phyloP scores from a whole-genome alignment of 2,888 invertebrate genomes.

The Microplitis deprimator region DNA sequence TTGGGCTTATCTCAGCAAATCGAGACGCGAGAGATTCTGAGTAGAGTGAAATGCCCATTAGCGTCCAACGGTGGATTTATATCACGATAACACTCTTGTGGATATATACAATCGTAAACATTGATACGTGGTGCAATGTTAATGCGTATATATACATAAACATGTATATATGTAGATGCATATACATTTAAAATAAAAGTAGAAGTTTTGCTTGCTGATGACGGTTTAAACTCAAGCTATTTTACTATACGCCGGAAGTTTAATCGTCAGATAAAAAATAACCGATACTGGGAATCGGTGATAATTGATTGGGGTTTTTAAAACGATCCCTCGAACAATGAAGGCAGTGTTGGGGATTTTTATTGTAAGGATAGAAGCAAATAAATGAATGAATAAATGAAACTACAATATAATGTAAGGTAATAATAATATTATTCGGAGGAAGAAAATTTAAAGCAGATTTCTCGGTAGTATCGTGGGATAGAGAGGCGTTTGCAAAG shows the following conservation, averaged over 20 bases:
- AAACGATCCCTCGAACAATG: not conserved
- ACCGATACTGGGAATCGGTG: not conserved
- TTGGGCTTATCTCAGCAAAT: slow-evolving; percentile 32
- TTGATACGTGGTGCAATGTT: slow-evolving; percentile 37
- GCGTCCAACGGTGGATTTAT: slow-evolving; percentile 41
- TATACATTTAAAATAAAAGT: not conserved
- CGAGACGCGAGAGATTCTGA: slow-evolving; percentile 38
- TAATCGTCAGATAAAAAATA: not conserved
- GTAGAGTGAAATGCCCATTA: slow-evolving; percentile 45
- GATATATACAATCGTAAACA: slow-evolving; percentile 43
- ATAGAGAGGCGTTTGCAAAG: slow-evolving; percentile 1
- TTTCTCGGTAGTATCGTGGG: slow-evolving; percentile 26
- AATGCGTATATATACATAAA: slow-evolving; percentile 10
- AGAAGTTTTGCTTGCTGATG: not conserved
- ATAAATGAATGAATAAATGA: slow-evolving; percentile 26
- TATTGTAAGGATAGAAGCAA: not conserved
- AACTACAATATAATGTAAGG: not conserved
- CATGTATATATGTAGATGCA: not conserved
- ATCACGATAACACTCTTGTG: slow-evolving; percentile 40
- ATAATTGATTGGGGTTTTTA: not conserved
- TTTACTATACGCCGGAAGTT: not conserved
- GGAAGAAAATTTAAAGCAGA: not conserved
- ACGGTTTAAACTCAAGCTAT: slow-evolving; percentile 43
- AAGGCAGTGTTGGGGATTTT: not conserved
- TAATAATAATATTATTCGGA: slow-evolving; percentile 20